Conservation (phyloP, 2,113 vertebrate species). For the Alouatta palliata region DNA sequence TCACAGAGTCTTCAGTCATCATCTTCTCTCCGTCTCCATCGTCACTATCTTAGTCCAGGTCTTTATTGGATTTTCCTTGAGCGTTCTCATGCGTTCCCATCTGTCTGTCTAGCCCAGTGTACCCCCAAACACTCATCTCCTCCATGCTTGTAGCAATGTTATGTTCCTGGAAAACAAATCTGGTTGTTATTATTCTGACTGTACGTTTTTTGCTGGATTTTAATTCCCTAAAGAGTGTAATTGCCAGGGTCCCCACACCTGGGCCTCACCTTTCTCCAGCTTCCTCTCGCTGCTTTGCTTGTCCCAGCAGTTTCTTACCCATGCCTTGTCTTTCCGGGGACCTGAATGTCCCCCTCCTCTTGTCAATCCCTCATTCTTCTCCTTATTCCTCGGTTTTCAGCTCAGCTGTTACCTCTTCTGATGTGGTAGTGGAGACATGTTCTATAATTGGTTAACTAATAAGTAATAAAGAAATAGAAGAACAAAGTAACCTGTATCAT, state of each 20-base stretch:
- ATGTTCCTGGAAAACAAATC: not conserved
- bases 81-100: not conserved
- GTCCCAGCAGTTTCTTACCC: rapidly evolving
- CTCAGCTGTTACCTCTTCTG: not conserved
- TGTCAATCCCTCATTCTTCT: too few relatives aligned
- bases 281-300: rapidly evolving
- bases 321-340: rapidly evolving
- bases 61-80: not conserved
- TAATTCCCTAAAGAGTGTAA: rapidly evolving
- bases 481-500: rapidly evolving
- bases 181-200: rapidly evolving
- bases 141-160: not conserved
- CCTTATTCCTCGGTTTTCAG: too few relatives aligned
- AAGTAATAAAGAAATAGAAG: too few relatives aligned
- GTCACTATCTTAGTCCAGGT: not conserved
- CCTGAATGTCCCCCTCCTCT: not conserved
- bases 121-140: not conserved
- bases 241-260: rapidly evolving
- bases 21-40: not conserved
- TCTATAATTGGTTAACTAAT: rapidly evolving
- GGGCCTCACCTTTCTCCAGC: too few relatives aligned
- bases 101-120: too few relatives aligned
- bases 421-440: rapidly evolving
- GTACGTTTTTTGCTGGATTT: not conserved
- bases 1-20: rapidly evolving